phyloP scores from a whole-genome alignment of 2,797 vertebrate species.

The Alauda arvensis region DNA sequence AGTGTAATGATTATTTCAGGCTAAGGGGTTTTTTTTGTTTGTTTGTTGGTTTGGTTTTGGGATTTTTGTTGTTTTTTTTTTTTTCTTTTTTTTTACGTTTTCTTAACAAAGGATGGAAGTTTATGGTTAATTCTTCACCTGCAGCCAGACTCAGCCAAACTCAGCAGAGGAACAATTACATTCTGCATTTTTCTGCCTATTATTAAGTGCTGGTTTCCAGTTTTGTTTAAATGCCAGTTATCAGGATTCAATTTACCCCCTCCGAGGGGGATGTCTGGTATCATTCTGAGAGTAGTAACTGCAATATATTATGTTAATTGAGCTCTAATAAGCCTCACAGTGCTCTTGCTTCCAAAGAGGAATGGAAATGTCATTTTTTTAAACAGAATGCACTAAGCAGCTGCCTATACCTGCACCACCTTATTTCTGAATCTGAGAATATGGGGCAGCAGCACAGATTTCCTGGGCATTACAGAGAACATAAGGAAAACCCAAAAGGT shows the following conservation, averaged over 20 bases:
- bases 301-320: constrained; percentile 61
- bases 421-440: background rate
- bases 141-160: background rate
- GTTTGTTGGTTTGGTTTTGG: too few species aligned
- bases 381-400: background rate
- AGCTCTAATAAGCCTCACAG: constrained; percentile 50
- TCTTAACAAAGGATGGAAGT: background rate
- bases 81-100: background rate
- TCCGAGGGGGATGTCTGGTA: constrained; percentile 40
- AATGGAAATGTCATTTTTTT: constrained; percentile 39
- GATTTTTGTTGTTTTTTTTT: too few species aligned
- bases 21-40: background rate
- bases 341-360: constrained; percentile 47
- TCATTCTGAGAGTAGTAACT: constrained; percentile 58
- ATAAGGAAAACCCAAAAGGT: background rate
- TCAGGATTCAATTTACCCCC: constrained; percentile 57
- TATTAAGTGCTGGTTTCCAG: constrained; percentile 49
- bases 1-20: constrained; percentile 2
- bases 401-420: background rate
- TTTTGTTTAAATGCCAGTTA: constrained; percentile 61
- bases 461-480: background rate
- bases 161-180: constrained; percentile 2
- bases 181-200: constrained; percentile 23
- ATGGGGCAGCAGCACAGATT: background rate
- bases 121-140: constrained; percentile 3